phyloP scores from a whole-genome alignment of 2,113 vertebrate species.

The Opisthocomus hoazin region DNA sequence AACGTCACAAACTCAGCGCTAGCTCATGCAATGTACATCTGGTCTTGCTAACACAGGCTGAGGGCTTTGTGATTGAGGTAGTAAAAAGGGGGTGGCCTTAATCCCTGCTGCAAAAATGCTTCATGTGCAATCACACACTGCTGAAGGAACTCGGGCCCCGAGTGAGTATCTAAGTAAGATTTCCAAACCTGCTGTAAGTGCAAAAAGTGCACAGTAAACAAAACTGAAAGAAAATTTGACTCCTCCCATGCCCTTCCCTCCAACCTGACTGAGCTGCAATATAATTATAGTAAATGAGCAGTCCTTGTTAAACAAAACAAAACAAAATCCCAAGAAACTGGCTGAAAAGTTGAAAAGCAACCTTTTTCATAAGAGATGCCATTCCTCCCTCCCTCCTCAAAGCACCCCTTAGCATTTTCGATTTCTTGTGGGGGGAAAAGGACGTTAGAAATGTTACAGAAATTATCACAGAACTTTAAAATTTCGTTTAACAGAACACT shows the following conservation, averaged over 20 bases:
- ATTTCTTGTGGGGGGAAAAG: fast-evolving
- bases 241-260: not conserved
- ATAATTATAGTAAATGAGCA: not conserved
- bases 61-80: not conserved
- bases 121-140: not conserved
- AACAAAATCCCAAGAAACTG: not conserved
- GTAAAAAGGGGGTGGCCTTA: not conserved
- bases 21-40: fast-evolving
- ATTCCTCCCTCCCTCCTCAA: not conserved
- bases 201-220: not conserved
- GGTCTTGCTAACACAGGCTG: not conserved
- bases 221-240: not conserved
- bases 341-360: not conserved
- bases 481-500: not conserved
- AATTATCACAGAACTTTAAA: not conserved
- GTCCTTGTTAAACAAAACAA: not conserved
- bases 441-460: not conserved
- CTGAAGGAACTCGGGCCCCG: not conserved
- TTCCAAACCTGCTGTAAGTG: not conserved
- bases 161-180: fast-evolving
- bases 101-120: not conserved
- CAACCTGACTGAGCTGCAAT: not conserved
- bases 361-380: not conserved
- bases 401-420: not conserved
- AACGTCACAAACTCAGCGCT: not conserved